Base-by-base conservation (phyloP, 2,113 vertebrate genomes). In the Andinoacara biseriatus region DNA sequence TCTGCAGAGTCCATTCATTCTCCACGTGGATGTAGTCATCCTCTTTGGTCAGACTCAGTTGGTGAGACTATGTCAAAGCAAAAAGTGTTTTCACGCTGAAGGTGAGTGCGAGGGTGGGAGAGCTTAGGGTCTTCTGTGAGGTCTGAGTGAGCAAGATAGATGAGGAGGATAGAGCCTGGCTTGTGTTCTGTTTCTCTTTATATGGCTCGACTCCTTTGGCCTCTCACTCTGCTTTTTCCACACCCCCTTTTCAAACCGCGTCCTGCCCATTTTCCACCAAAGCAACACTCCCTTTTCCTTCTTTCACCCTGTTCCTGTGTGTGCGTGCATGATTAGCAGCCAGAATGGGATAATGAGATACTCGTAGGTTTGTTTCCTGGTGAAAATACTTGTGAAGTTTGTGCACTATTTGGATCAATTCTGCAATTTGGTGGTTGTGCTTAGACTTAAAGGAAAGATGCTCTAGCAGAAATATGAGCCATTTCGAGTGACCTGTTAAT, bases 181-280 rank as follows among this genome's bases (percentile, higher is more conserved):
- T 92, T 94, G 93, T 94, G 90, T 90, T 92, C 87, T 46, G 60
- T 63, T 82, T 88, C 89, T 89, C 92, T 95, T 95, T 96, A 95
- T 96, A 96, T 31, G 54, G 78, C 83, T 82, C 83, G 86, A 40
- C 92, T 90, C 90, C 85, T 78, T 79, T 77, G 54, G 83, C 78
- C 82, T 58, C 90, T 82, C 88, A 81, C 69, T 80, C 62, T 80
- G 49, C 40, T 78, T 60, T 90, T 61, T 89, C 91, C 92, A 92
- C 92, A 91, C 94, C 94, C 94, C 91, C 87, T 90, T 89, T 91
- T n/a, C n/a, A 87, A 89, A 87, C 86, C 62, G 90, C 82, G 86
- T 92, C 46, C 76, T 80, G 82, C 84, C 76, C 79, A 67, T 82
- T 90, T 38, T 88, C 90, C 89, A 89, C 86, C 67, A 83, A 38